Evolutionary conservation across 2,113 vertebrate genomes (phyloP).

Genomic region (Uria aalge): DNA sequence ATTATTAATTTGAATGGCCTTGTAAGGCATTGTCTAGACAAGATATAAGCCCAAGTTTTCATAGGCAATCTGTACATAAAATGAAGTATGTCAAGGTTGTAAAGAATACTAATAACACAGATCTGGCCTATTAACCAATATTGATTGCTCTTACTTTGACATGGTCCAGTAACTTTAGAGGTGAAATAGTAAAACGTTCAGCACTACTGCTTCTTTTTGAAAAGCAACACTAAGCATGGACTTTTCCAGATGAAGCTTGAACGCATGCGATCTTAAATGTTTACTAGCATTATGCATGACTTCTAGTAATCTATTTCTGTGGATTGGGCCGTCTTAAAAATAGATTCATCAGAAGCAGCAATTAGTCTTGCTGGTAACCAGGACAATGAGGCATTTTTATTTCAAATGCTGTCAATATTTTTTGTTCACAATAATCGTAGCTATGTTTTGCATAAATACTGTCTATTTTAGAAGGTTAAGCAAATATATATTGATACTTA

Average conservation of each 20-base stretch:
- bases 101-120: conserved; percentile 75
- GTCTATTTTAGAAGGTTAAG: background rate
- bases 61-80: conserved; percentile 75
- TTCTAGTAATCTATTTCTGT: background rate
- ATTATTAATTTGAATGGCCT: conserved; percentile 81
- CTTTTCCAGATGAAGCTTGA: background rate
- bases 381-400: background rate
- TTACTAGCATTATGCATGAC: background rate
- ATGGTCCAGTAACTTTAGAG: conserved; percentile 58
- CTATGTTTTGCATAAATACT: background rate
- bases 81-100: conserved; percentile 71
- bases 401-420: background rate
- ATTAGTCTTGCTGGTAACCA: background rate
- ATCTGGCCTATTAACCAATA: conserved; percentile 75
- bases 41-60: conserved; percentile 76
- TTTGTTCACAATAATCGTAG: background rate
- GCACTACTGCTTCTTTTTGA: background rate
- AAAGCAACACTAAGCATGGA: conserved; percentile 13
- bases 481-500: background rate
- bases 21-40: conserved; percentile 81
- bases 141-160: conserved; percentile 70
- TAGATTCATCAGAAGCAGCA: background rate
- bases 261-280: background rate
- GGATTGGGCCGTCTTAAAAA: background rate
- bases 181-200: conserved; percentile 49